Conservation (phyloP, 2,888 invertebrate genomes). For the Eristalis intricaria region DNA sequence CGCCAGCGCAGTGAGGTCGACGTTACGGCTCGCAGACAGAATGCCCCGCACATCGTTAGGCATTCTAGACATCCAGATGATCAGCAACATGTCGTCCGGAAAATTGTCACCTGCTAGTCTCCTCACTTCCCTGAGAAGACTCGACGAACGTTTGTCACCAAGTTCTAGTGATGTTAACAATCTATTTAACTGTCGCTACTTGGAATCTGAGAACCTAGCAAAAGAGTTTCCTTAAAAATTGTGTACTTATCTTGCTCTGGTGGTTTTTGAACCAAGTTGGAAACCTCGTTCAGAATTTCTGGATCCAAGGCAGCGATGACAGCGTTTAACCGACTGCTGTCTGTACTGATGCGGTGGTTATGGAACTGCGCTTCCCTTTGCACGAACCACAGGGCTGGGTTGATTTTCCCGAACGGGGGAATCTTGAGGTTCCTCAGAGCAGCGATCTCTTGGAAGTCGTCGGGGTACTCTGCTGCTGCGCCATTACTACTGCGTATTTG, state of each 20-base stretch:
- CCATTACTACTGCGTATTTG: no score
- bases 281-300: neutral
- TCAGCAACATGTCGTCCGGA: slow-evolving; percentile 6
- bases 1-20: neutral
- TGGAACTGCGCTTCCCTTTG: no score
- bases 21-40: neutral
- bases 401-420: neutral
- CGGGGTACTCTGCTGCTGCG: no score
- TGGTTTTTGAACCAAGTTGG: neutral
- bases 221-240: neutral
- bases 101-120: slow-evolving; percentile 10
- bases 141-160: slow-evolving; percentile 20
- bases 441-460: neutral
- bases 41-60: neutral
- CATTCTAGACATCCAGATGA: neutral
- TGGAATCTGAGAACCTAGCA: neutral
- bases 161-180: slow-evolving; percentile 13
- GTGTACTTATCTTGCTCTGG: neutral
- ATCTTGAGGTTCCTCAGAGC: neutral
- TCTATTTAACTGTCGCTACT: slow-evolving; percentile 1
- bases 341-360: neutral
- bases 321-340: neutral
- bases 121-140: slow-evolving; percentile 20
- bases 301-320: slow-evolving; percentile 1
- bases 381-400: neutral